Base-by-base conservation (phyloP, 2,888 invertebrate genomes). In the Emmelina monodactyla region DNA sequence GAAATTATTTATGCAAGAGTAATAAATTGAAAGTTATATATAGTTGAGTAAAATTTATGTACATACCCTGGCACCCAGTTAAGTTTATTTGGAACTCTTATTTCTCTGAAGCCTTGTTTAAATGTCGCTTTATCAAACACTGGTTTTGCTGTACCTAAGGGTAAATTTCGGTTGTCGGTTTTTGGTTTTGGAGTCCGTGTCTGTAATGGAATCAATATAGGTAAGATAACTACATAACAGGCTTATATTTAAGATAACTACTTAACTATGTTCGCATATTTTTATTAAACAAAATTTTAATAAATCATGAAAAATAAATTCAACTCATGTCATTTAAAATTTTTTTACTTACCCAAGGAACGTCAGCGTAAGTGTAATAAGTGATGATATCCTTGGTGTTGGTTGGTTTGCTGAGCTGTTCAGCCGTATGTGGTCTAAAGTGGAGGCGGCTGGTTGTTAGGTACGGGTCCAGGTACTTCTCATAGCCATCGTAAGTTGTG, bases 401-500 rank as follows among this genome's bases (percentile, higher is more conserved):
- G 0, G 73, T 67, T 0, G 41, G 43, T 41, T 53, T 65, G 11
- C 44, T 46, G 13, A 70, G 44, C 40, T 72, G 68, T 2, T 70
- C 68, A 2, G 63, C 58, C 1, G 76, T 75, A 44, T 54, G 69
- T 0, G 73, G 75, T 0, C 75, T 56, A 35, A 76, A 71, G 28
- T 70, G 59, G 1, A 78, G 48, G n/a, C 69, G 50, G 32, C 55
- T 76, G 1, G 72, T 73, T 0, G 71, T 70, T 14, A 79, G 42
- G 37, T 79, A 80, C 0, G 76, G 76, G 38, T 80, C 80, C 31
- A 78, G 48, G 36, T 62, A 58, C 35, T 75, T 73, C 43, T 71
- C 68, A 22, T 55, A 71, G 1, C 79, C 78, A 7, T 75, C 72
- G 33, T 73, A 49, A 0, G 69, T 75, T 0, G 73, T 76, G 22